Percentiles rank a stretch among this genome's conserved stretches.
phyloP scores from a whole-genome alignment of 1,140 invertebrate genomes.

The Trichonephila inaurata region DNA sequence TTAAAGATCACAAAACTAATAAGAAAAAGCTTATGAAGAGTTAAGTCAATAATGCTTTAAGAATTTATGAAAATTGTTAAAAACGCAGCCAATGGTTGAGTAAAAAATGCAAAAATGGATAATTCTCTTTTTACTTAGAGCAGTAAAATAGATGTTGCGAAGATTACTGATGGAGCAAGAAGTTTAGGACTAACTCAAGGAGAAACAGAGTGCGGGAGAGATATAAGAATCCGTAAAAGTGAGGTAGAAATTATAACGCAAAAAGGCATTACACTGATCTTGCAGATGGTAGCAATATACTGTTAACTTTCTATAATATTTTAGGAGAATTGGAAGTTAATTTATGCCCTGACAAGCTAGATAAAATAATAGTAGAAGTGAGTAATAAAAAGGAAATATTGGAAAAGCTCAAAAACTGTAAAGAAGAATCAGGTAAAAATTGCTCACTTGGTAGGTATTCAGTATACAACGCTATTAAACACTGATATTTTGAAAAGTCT shows the following conservation, averaged over 20 bases:
- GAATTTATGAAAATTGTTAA: slow-evolving; percentile 19
- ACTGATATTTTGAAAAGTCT: background rate
- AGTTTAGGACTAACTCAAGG: slow-evolving; percentile 5
- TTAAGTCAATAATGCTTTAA: background rate
- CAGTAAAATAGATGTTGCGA: slow-evolving; percentile 24
- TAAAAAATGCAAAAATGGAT: slow-evolving; percentile 9
- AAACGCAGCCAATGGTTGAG: slow-evolving; percentile 1
- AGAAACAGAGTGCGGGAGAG: background rate
- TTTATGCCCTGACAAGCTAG: slow-evolving; percentile 32
- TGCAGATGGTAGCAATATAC: background rate
- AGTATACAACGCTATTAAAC: background rate
- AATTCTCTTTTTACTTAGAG: background rate
- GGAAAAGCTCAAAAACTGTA: slow-evolving; percentile 13
- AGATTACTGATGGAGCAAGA: slow-evolving; percentile 15
- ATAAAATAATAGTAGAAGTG: background rate
- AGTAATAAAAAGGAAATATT: slow-evolving; percentile 14
- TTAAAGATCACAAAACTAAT: slow-evolving; percentile 37
- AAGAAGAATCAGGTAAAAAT: slow-evolving; percentile 27
- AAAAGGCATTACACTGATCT: slow-evolving; percentile 51
- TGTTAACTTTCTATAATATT: slow-evolving; percentile 9
- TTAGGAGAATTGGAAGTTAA: slow-evolving; percentile 29
- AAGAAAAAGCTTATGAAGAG: slow-evolving; percentile 23
- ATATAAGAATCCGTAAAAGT: slow-evolving; percentile 23
- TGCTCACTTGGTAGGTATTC: background rate
- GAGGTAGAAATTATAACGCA: slow-evolving; percentile 43